These are phyloP conservation scores for Chaetodon trifasciatus DNA, from an alignment of 2,797 vertebrate species.

Conservation along the genomic window DNA sequence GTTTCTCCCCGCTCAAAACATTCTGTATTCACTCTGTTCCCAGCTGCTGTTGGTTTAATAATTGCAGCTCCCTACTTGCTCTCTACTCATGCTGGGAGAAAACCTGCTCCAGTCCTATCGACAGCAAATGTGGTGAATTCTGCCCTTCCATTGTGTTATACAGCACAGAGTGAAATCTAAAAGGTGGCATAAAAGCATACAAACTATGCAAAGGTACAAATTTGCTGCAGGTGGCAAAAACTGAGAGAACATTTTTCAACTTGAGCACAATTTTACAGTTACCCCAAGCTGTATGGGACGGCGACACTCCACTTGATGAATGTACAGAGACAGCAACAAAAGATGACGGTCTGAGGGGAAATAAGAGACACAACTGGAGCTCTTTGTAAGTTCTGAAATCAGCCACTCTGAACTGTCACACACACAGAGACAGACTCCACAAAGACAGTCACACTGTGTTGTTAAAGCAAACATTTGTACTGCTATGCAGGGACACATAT, in stretches of 20 bases:
- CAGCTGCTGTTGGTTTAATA: constrained; percentile 48
- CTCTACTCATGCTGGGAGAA: constrained; percentile 33
- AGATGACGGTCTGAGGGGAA: constrained; percentile 45
- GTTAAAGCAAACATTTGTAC: constrained; percentile 39
- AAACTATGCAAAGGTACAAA: constrained; percentile 7
- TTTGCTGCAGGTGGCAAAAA: constrained; percentile 11
- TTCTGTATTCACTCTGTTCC: constrained; percentile 23
- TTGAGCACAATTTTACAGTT: constrained; percentile 14
- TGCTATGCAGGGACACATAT: constrained; percentile 24
- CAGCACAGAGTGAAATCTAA: constrained; percentile 5
- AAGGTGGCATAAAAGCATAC: constrained; percentile 6
- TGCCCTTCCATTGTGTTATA: constrained; percentile 7
- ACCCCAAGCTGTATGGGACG: constrained; percentile 4
- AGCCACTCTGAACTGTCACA: constrained; percentile 31
- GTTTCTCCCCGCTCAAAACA: constrained; percentile 16
- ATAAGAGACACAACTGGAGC: constrained; percentile 30
- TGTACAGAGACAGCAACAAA: constrained; percentile 34
- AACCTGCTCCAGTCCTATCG: constrained; percentile 30
- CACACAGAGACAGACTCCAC: not conserved
- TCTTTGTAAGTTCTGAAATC: constrained; percentile 36
- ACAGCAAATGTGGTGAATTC: constrained; percentile 11
- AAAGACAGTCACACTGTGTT: constrained; percentile 22
- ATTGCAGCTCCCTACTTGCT: constrained; percentile 12
- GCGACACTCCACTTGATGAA: constrained; percentile 27
- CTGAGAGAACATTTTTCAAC: constrained; percentile 23